Evolutionary conservation across 2,797 vertebrate species (phyloP).

Genomic region (Chelon auratus): DNA sequence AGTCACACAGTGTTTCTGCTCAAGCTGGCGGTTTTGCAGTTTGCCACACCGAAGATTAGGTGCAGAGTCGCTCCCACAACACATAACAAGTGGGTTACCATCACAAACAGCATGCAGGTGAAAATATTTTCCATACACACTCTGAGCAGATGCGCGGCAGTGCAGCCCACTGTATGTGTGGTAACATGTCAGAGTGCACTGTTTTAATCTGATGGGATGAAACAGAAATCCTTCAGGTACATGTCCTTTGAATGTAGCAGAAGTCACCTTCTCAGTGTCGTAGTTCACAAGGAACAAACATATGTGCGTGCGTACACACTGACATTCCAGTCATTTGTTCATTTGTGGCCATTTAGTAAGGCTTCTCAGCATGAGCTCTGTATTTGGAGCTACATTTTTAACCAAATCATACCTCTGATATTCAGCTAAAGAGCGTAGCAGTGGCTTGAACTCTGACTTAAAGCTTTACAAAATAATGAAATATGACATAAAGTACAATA

Average conservation of each 20-base stretch:
- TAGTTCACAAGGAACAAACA: too few species aligned
- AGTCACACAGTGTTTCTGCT: too few species aligned
- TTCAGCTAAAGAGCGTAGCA: not conserved
- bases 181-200: not conserved
- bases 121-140: slow-evolving; percentile 45
- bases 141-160: slow-evolving; percentile 16
- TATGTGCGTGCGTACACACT: not conserved
- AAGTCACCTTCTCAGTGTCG: too few species aligned
- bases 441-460: not conserved
- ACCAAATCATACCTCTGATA: not conserved
- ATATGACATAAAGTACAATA: not conserved
- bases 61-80: slow-evolving; percentile 7
- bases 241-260: not conserved
- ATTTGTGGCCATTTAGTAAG: not conserved
- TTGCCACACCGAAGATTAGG: too few species aligned
- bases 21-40: too few species aligned
- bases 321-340: not conserved
- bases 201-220: too few species aligned
- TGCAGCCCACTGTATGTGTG: not conserved
- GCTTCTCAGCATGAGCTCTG: too few species aligned
- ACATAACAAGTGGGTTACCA: slow-evolving; percentile 62
- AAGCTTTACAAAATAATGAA: not conserved
- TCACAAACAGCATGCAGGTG: slow-evolving; percentile 59
- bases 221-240: not conserved
- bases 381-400: too few species aligned